These are phyloP conservation scores for Plutella xylostella DNA, from an alignment of 2,888 invertebrate genomes.

Conservation along the genomic window DNA sequence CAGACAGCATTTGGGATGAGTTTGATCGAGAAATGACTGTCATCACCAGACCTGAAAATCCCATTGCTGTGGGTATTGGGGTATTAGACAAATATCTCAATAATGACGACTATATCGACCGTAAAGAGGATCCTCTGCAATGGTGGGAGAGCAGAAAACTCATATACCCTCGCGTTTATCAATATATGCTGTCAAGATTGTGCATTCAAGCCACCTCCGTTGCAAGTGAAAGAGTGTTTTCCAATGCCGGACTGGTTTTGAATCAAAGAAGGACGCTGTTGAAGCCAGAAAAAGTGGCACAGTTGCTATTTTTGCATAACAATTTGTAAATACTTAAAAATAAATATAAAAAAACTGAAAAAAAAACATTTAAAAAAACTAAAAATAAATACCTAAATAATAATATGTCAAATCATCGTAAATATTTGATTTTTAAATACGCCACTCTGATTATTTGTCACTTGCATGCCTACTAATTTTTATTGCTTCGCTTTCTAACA, in stretches of 20 bases:
- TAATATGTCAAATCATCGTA: no score
- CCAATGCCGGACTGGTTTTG: not conserved
- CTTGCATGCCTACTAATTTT: no score
- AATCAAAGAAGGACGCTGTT: not conserved
- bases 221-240: not conserved
- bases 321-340: slow-evolving; percentile 19
- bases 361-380: not conserved
- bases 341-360: slow-evolving; percentile 58
- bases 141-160: slow-evolving; percentile 14
- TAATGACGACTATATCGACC: slow-evolving; percentile 15
- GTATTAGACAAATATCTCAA: slow-evolving; percentile 21
- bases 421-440: no score
- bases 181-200: slow-evolving; percentile 7
- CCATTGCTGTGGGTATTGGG: slow-evolving; percentile 16
- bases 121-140: slow-evolving; percentile 18
- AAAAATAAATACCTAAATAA: no score
- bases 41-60: slow-evolving; percentile 12
- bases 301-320: not conserved
- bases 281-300: not conserved
- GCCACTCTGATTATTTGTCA: no score
- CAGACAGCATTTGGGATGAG: slow-evolving; percentile 15
- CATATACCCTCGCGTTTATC: slow-evolving; percentile 13
- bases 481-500: no score
- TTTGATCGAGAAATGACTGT: slow-evolving; percentile 13
- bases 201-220: slow-evolving; percentile 8